Evolutionary conservation across 2,888 invertebrate species (phyloP).

Genomic region (Melanargia galathea): DNA sequence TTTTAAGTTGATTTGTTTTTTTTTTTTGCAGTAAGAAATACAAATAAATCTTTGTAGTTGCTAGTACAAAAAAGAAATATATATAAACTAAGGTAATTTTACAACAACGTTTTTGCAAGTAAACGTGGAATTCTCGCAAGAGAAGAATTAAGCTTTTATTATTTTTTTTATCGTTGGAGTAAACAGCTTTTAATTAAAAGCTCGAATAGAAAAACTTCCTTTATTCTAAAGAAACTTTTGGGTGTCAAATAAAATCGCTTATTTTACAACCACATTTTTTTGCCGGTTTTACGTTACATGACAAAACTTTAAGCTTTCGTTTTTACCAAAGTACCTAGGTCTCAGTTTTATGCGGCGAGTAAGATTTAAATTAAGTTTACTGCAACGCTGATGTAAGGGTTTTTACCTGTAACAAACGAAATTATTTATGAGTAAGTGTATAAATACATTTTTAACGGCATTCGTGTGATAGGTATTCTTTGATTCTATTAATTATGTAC

Average conservation of each 20-base stretch:
- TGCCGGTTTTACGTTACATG: not conserved
- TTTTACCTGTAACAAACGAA: constrained; percentile 3
- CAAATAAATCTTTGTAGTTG: no score
- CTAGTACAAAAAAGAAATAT: no score
- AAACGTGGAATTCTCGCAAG: not conserved
- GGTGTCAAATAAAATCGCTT: constrained; percentile 60
- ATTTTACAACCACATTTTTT: constrained; percentile 4
- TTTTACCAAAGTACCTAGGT: not conserved
- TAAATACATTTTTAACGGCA: no score
- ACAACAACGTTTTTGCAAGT: constrained; percentile 4
- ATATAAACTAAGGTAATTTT: constrained; percentile 7
- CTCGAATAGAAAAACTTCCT: constrained; percentile 52
- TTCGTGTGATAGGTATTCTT: no score
- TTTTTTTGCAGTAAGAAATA: no score
- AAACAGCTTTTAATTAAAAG: constrained; percentile 17
- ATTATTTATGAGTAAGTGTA: not conserved
- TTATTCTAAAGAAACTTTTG: constrained; percentile 74
- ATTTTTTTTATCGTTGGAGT: constrained; percentile 10
- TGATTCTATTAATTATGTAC: no score
- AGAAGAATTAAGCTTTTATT: constrained; percentile 9
- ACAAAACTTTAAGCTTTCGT: not conserved
- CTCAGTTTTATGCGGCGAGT: not conserved
- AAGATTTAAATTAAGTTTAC: not conserved
- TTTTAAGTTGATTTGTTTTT: no score
- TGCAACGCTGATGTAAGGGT: not conserved